Conservation (phyloP, 2,797 vertebrate species). For the Gallirallus australis region DNA sequence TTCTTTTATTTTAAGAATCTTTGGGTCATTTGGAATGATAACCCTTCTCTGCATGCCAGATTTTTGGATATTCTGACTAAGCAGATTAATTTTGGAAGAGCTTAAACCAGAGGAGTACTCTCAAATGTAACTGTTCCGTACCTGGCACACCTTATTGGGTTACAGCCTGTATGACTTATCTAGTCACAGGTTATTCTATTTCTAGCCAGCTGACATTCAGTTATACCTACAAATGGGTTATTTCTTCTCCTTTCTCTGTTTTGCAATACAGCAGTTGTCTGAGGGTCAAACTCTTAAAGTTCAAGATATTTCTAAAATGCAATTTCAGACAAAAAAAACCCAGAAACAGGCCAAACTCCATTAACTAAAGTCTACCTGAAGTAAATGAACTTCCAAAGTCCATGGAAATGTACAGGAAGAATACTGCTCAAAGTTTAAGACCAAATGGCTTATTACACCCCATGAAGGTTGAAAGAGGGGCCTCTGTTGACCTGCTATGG, state of each 20-base stretch:
- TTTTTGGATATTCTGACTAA: not conserved
- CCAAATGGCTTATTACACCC: not conserved
- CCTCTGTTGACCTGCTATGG: not conserved
- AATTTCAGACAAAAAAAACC: not conserved
- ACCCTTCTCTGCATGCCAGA: not conserved
- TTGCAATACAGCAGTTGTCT: not conserved
- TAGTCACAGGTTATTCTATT: not conserved
- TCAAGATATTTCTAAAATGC: not conserved
- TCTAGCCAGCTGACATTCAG: not conserved
- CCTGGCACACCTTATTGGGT: not conserved
- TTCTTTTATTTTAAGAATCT: not conserved
- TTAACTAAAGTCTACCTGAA: not conserved
- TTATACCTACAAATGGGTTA: not conserved
- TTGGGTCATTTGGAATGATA: not conserved
- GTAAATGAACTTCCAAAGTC: not conserved
- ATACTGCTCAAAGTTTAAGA: not conserved
- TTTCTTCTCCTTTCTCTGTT: not conserved
- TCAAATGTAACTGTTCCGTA: not conserved
- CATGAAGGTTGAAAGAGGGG: not conserved
- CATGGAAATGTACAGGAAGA: not conserved
- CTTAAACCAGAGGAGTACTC: not conserved
- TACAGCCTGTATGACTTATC: not conserved
- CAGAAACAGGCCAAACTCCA: not conserved
- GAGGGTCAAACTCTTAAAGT: not conserved
- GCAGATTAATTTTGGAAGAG: not conserved